A percentile compares a stretch with the other conserved stretches of the same genome.
phyloP scores from a whole-genome alignment of 2,888 invertebrate species.

The Trichopria drosophilae region DNA sequence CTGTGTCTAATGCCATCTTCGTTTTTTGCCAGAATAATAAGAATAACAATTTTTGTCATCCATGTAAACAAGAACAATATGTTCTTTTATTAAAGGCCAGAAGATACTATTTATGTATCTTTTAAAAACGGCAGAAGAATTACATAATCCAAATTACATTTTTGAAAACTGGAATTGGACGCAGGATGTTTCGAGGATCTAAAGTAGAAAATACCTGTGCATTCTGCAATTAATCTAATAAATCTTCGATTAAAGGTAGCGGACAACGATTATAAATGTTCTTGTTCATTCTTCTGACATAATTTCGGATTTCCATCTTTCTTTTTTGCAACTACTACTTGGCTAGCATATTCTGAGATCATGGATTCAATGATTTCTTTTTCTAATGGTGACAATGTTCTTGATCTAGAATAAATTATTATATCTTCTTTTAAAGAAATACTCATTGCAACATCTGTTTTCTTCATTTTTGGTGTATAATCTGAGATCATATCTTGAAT shows the following conservation, averaged over 20 bases:
- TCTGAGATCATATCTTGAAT: constrained; percentile 2
- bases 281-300: constrained; percentile 38
- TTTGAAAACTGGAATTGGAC: too few species aligned
- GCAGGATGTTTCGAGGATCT: constrained; percentile 7
- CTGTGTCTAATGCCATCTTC: too few species aligned
- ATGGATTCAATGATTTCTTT: constrained; percentile 19
- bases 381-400: constrained; percentile 9
- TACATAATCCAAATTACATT: too few species aligned
- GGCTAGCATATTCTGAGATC: too few species aligned
- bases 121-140: constrained; percentile 21
- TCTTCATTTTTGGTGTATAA: constrained; percentile 17
- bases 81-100: constrained; percentile 1
- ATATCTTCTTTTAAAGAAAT: constrained; percentile 9
- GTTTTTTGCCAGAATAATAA: too few species aligned
- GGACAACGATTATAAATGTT: constrained; percentile 41
- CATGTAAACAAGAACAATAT: constrained; percentile 16
- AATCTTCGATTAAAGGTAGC: constrained; percentile 37
- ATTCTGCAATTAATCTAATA: constrained; percentile 12
- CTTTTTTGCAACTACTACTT: too few species aligned
- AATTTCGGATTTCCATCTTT: too few species aligned
- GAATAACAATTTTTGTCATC: too few species aligned
- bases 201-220: constrained; percentile 7
- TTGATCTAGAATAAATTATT: constrained; percentile 11
- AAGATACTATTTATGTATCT: constrained; percentile 22
- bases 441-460: constrained; percentile 9